Conservation (phyloP, 1,140 invertebrate species). For the Reticulitermes speratus region DNA sequence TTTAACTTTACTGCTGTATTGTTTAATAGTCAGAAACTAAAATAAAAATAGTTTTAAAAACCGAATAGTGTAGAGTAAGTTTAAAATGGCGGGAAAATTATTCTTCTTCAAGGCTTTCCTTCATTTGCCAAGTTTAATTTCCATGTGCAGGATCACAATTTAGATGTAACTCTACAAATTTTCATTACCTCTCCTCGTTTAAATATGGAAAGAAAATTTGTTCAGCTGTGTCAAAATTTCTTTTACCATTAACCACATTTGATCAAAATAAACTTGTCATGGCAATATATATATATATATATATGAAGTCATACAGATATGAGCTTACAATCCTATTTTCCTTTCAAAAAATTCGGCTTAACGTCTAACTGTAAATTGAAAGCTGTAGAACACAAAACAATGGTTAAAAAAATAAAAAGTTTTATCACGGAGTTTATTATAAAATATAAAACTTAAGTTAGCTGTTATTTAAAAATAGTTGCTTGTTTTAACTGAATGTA, state of each 20-base stretch:
- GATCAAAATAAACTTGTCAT: conserved; percentile 18
- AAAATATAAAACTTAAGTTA: background rate
- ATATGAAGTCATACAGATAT: background rate
- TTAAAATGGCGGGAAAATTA: too few species aligned
- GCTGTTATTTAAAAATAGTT: background rate
- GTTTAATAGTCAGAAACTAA: too few species aligned
- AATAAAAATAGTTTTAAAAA: too few species aligned
- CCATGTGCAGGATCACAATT: too few species aligned
- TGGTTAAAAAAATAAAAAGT: background rate
- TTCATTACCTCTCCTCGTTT: too few species aligned
- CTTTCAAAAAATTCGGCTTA: background rate
- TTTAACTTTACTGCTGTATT: too few species aligned
- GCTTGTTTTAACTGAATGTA: background rate
- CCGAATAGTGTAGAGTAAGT: too few species aligned
- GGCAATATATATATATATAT: background rate
- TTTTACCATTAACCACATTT: background rate
- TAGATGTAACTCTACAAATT: too few species aligned
- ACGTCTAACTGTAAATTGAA: background rate
- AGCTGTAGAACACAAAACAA: conserved; percentile 12
- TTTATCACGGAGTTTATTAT: background rate
- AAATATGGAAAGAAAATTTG: too few species aligned
- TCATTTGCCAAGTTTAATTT: too few species aligned
- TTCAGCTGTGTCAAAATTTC: too few species aligned
- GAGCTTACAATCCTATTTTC: background rate
- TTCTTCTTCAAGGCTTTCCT: too few species aligned